Evolutionary conservation across 2,888 invertebrate species (phyloP), one percentile per base, ranked within the genome.

Genomic region (Drosophila limbata): DNA sequence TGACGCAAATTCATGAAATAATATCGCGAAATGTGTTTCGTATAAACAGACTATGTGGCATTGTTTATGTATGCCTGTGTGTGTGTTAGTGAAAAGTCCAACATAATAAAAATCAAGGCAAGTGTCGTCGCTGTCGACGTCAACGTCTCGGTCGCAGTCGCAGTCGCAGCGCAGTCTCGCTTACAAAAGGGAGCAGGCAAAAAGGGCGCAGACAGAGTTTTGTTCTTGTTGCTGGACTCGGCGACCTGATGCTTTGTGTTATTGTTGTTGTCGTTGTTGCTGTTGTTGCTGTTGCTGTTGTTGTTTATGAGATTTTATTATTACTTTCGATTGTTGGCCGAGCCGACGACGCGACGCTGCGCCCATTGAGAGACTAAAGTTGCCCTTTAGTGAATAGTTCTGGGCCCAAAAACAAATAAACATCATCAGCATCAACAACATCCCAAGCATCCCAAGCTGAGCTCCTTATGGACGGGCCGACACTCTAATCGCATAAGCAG

Each of bases 101-200:
- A 62, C 78, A 88, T 75, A 88, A 85, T 88, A 88, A 77, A 88
- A 84, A 88, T 88, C 80, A 88, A 88, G 83, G 88, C 84, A 84
- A 88, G 84, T 88, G 84, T 88, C 83, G 88, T 78, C 39, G 39
- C 37, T 40, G 59, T 47, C 45, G 37, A 51, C 47, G 65, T 60
- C 60, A 9, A 10, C 33, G 51, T 48, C 50, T 15, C 45, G 40
- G 42, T 33, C 51, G 25, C 37, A n/a, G 39, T 42, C 50, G 19
- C 55, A 39, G 35, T 56, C 35, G 40, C 44, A 15, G 35, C 50
- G 19, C 55, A 39, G 35, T 56, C 35, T 48, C 44, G 28, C 55
- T 61, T 61, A 40, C 55, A 62, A 66, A 66, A 60, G 52, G 48
- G 42, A 63, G 25, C 73, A 51, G 65, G 60, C 70, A 72, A 67